Evolutionary conservation across 2,113 vertebrate genomes (phyloP), one percentile per base, ranked within the genome.

Genomic region (Varanus salvator): DNA sequence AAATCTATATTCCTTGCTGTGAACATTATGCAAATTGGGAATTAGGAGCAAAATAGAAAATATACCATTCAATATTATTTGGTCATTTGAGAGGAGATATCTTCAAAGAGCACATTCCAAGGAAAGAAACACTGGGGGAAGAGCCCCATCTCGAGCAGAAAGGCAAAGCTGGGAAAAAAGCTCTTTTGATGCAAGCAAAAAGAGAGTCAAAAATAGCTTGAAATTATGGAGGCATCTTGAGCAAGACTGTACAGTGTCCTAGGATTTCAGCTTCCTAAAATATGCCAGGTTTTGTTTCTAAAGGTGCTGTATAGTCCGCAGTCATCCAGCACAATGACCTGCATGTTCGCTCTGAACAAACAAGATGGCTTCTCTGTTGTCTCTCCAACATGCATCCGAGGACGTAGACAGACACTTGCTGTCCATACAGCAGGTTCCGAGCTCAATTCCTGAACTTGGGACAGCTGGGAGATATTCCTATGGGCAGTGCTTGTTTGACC

Each of bases 1-100:
- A 94, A 88, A 92, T 94, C 91, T 92, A 77, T 86, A 78, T 92
- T 92, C 84, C 87, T 96, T 91, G 86, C 92, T 91, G 91, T 92
- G 85, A 87, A 34, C 50, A 78, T 95, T 34, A 86, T 92, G 94
- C 84, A 91, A 93, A 96, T 93, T 86, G 93, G 92, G 87, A 95
- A 85, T 87, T 89, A 87, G 85, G 87, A 92, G 89, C 90, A 90
- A 87, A 88, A n/a, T 31, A 86, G 74, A 87, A 95, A 87, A 50
- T 86, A 84, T 31, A 48, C 83, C 85, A 88, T 48, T 91, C 84
- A 90, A 64, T 69, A 74, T 44, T 86, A 25, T 93, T 90, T 94
- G 82, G 48, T 84, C 88, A 1, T 60, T 92, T 80, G 21, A 78
- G 50, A 86, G 34, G 44, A 80, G 85, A 88, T 4, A 29, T 78